Conservation (phyloP, 1,140 invertebrate genomes). For the Galleria mellonella region DNA sequence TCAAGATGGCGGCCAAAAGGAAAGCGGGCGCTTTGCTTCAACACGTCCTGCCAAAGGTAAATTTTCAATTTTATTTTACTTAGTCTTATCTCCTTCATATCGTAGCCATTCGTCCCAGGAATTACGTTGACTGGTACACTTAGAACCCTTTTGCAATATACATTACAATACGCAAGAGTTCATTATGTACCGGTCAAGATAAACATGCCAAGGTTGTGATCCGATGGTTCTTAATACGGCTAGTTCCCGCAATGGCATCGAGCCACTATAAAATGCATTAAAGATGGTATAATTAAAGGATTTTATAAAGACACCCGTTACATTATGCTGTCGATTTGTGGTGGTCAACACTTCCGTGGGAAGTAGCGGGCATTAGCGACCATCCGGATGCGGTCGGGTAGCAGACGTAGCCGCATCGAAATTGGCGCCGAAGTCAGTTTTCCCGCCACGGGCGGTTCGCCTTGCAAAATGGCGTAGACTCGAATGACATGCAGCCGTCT, state of each 20-base stretch:
- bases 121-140: not conserved
- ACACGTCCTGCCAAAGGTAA: constrained; percentile 74
- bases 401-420: constrained; percentile 50
- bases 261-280: constrained; percentile 40
- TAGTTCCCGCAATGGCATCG: constrained; percentile 21
- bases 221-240: constrained; percentile 41
- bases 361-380: constrained; percentile 13
- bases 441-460: constrained; percentile 62
- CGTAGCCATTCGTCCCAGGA: not conserved
- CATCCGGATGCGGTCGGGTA: constrained; percentile 39
- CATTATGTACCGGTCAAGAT: constrained; percentile 28
- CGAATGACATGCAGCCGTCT: constrained; percentile 53
- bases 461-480: constrained; percentile 66
- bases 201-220: constrained; percentile 39
- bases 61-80: constrained; percentile 26
- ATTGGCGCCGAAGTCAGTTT: constrained; percentile 71
- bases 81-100: constrained; percentile 18
- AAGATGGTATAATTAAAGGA: constrained; percentile 61
- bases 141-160: constrained; percentile 2
- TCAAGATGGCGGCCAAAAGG: constrained; percentile 72
- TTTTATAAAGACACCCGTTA: constrained; percentile 47
- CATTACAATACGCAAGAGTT: constrained; percentile 9
- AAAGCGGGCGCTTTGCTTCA: constrained; percentile 72
- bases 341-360: constrained; percentile 8
- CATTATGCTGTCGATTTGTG: constrained; percentile 22